Base-by-base conservation (phyloP, 2,113 vertebrate species). In the Cephalopholis sonnerati region DNA sequence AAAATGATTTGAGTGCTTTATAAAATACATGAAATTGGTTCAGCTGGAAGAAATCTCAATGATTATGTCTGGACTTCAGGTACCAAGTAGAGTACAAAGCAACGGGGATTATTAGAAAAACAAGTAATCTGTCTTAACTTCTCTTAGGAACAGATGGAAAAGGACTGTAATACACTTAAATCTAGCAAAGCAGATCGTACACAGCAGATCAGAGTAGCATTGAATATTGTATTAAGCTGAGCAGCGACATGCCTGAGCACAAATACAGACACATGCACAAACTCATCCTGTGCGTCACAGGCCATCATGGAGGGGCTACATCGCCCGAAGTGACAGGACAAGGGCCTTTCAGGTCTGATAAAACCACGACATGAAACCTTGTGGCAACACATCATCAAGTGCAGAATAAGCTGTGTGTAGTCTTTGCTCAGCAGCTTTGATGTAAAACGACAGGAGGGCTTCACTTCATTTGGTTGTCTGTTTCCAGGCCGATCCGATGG, bases 321-420 rank as follows among this genome's bases (percentile, higher is more conserved):
- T 58, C 1, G n/a, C 53, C 69, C 16, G 15, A 74, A 71, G 88
- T 67, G 71, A 85, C 77, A 41, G 68, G 65, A 82, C 65, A 82
- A 72, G 79, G 66, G 74, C 17, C 75, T 67, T 81, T 84, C 80
- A 81, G 76, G 46, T 72, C 82, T 50, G 79, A 84, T 74, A 32
- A 85, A 77, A 51, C 36, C 4, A 12, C 41, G 15, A 53, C 24
- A 74, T 7, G n/a, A 76, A 67, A 29, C 58, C 41, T 50, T 5
- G 29, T 70, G 72, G 77, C 54, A 48, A 58, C 65, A 48, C 16
- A 46, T 50, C 20, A 57, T 48, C 18, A 22, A 54, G 63, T 2
- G 16, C 65, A 63, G 41, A 69, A 53, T 10, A 5, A 10, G 32
- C 29, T 62, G 44, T 18, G n/a, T 25, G 44, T 11, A 0, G 20